Evolutionary conservation across 2,113 vertebrate species (phyloP).

Genomic region (Serilophus lunatus): DNA sequence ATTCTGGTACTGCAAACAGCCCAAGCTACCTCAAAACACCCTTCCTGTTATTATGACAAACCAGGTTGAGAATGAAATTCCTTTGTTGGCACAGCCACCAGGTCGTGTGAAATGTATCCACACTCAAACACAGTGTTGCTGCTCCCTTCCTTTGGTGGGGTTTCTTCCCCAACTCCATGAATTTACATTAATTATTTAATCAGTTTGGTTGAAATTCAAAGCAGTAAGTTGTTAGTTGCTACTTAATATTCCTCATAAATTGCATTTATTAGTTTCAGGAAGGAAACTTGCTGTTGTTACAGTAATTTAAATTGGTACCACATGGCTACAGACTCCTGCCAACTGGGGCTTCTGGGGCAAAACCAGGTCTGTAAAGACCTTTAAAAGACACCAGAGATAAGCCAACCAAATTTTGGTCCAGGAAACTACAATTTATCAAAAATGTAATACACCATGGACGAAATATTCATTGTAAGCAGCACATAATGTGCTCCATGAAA

Average conservation of each 20-base stretch:
- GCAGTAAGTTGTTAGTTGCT: conserved; percentile 82
- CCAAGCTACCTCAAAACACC: background rate
- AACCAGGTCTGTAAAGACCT: conserved; percentile 63
- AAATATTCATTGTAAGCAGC: conserved; percentile 67
- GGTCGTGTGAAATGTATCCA: conserved; percentile 18
- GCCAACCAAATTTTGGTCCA: conserved; percentile 67
- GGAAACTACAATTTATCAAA: conserved; percentile 73
- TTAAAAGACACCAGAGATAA: conserved; percentile 57
- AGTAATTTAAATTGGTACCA: conserved; percentile 81
- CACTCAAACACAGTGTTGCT: conserved; percentile 16
- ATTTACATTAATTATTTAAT: conserved; percentile 80
- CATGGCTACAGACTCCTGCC: conserved; percentile 71
- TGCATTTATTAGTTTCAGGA: conserved; percentile 83
- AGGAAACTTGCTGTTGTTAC: conserved; percentile 74
- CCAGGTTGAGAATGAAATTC: conserved; percentile 6
- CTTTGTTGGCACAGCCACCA: conserved; percentile 16
- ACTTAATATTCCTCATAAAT: conserved; percentile 85
- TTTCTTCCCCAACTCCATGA: conserved; percentile 62
- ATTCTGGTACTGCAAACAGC: background rate
- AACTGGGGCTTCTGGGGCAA: conserved; percentile 69
- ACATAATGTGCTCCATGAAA: conserved; percentile 71
- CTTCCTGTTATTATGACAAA: background rate
- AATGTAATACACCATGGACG: conserved; percentile 65
- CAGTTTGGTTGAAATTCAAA: conserved; percentile 79
- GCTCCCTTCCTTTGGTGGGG: conserved; percentile 68